Evolutionary conservation across 2,113 vertebrate genomes (phyloP), one percentile per base, ranked within the genome.

Genomic region (Cottus gobio): DNA sequence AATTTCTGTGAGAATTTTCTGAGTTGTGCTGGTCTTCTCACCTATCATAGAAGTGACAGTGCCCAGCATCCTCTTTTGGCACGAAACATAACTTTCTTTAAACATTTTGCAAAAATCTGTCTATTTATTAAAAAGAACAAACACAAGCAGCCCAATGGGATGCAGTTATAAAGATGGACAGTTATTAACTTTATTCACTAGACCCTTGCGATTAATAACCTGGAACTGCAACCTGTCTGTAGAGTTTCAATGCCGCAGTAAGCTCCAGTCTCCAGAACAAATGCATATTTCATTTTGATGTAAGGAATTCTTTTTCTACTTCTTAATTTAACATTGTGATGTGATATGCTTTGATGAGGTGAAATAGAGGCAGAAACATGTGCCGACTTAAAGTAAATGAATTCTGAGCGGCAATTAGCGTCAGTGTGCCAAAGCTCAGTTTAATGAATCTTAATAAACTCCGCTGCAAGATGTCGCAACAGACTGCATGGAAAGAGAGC

Each of bases 381-480:
- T 28, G 58, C 34, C 60, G 71, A 0, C 57, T 82, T n/a, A 79
- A 75, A 81, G 67, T 75, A 78, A 87, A 87, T 80, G 0, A 71
- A 83, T 84, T 85, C 78, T 61, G 58, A 73, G 61, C 31, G n/a
- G 70, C 69, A 80, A 83, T 89, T 83, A 80, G 82, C 65, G 67
- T 28, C 16, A 10, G 48, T 62, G 71, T 78, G 75, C 70, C 71
- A 83, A 79, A 26, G 48, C 80, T 83, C 56, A 79, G 74, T 82
- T 86, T 71, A 83, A 79, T 89, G 75, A 80, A 77, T 80, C 42
- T 52, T 80, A 83, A 84, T 86, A 57, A 77, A 85, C 58, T 76
- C 57, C 16, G 36, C 0, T 48, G 68, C 75, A 79, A 7, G 46
- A 67, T 64, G 83, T 61, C 79, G 73, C 79, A 67, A 71, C 71